These are phyloP conservation scores for Caenorhabditis parvicauda DNA, from an alignment of 2,888 invertebrate genomes.

Conservation along the genomic window DNA sequence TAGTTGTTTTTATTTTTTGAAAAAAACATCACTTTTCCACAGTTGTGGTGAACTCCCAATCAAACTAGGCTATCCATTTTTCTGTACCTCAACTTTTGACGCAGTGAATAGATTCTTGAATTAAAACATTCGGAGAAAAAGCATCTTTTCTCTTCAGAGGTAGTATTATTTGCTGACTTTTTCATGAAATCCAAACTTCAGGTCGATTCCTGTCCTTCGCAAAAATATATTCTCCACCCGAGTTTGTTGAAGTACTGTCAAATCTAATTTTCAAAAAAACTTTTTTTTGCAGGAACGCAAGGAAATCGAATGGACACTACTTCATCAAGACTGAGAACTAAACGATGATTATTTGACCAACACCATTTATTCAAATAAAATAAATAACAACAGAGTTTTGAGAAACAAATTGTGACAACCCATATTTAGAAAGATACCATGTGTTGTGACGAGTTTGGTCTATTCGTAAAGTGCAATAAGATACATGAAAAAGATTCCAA, in stretches of 20 bases:
- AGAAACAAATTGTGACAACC: neutral
- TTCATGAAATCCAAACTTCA: conserved; percentile 5
- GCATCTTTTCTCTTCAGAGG: too few relatives aligned
- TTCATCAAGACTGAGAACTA: conserved; percentile 3
- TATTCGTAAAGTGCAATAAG: conserved; percentile 59
- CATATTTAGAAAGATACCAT: neutral
- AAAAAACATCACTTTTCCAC: too few relatives aligned
- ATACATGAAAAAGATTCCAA: conserved; percentile 60
- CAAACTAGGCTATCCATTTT: too few relatives aligned
- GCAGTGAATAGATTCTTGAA: too few relatives aligned
- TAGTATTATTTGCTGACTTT: too few relatives aligned
- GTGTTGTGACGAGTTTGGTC: conserved; percentile 1
- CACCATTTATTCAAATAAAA: conserved; percentile 9
- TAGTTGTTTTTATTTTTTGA: too few relatives aligned
- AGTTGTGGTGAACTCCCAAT: too few relatives aligned
- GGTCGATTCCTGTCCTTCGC: conserved; percentile 24
- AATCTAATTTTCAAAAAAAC: neutral
- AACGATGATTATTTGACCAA: conserved; percentile 8
- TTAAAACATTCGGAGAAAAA: too few relatives aligned
- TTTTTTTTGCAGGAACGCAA: conserved; percentile 5
- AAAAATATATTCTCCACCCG: conserved; percentile 16
- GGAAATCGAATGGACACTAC: conserved; percentile 21
- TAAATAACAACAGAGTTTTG: too few relatives aligned
- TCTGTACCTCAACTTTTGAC: too few relatives aligned
- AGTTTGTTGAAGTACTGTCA: conserved; percentile 1